phyloP scores from a whole-genome alignment of 2,888 invertebrate genomes.

The Caenorhabditis afra region DNA sequence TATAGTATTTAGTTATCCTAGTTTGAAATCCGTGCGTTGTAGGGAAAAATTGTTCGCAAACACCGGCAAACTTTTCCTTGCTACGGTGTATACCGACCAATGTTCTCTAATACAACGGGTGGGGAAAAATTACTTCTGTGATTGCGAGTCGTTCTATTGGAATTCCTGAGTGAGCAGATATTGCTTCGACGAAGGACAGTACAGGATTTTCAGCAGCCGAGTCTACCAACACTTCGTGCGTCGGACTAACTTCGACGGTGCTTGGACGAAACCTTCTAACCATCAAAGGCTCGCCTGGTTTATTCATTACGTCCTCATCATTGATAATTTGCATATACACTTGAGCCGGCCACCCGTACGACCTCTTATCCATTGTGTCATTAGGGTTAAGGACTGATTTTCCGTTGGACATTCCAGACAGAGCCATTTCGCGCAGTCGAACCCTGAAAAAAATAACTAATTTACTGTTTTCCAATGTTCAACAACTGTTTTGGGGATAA shows the following conservation, averaged over 20 bases:
- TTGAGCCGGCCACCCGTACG: slow-evolving; percentile 33
- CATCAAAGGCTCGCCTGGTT: slow-evolving; percentile 61
- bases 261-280: slow-evolving; percentile 64
- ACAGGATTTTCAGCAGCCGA: slow-evolving; percentile 39
- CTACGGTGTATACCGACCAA: no score
- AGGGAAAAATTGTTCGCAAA: no score
- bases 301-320: slow-evolving; percentile 50
- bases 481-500: slow-evolving; percentile 54
- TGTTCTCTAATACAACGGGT: no score
- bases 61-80: no score
- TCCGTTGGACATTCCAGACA: background rate
- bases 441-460: slow-evolving; percentile 62
- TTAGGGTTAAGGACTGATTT: slow-evolving; percentile 50
- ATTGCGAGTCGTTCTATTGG: slow-evolving; percentile 63
- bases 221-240: slow-evolving; percentile 59
- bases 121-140: slow-evolving; percentile 57
- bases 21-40: no score
- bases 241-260: slow-evolving; percentile 54
- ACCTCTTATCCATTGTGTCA: slow-evolving; percentile 38
- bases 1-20: no score
- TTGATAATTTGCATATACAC: slow-evolving; percentile 67
- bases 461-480: no score
- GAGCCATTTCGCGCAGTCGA: slow-evolving; percentile 61
- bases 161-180: slow-evolving; percentile 53
- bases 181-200: slow-evolving; percentile 36